Evolutionary conservation across 2,888 invertebrate species (phyloP).

Genomic region (Cryptus viduatorius): DNA sequence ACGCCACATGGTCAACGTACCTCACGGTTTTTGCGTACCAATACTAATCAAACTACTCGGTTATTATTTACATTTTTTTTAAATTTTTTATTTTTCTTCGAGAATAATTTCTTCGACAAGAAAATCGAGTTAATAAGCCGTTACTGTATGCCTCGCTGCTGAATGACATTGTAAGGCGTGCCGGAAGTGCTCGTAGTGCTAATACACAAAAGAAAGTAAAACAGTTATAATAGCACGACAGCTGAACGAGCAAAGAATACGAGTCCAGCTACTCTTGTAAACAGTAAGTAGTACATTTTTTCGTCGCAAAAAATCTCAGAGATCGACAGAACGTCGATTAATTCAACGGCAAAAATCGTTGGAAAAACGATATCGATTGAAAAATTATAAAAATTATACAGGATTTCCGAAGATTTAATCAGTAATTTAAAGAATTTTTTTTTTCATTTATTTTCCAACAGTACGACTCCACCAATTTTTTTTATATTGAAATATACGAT

Average conservation of each 20-base stretch:
- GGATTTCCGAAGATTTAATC: too few relatives aligned
- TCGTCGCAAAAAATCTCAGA: too few relatives aligned
- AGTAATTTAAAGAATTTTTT: too few relatives aligned
- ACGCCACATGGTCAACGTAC: slow-evolving; percentile 51
- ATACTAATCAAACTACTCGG: slow-evolving; percentile 1
- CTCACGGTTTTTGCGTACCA: background rate
- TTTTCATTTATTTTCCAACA: too few relatives aligned
- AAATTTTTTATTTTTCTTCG: background rate
- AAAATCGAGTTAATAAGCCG: background rate
- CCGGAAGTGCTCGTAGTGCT: background rate
- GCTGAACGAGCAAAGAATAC: background rate
- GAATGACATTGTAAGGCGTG: slow-evolving; percentile 3
- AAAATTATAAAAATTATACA: too few relatives aligned
- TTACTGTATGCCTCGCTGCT: background rate
- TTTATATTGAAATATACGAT: too few relatives aligned
- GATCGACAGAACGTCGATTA: too few relatives aligned
- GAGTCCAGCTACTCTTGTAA: too few relatives aligned
- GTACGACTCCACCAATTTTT: too few relatives aligned
- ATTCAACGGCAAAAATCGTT: too few relatives aligned
- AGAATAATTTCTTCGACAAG: background rate
- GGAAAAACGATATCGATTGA: too few relatives aligned
- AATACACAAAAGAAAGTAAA: background rate
- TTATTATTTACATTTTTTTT: slow-evolving; percentile 3
- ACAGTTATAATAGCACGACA: background rate
- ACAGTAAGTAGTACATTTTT: too few relatives aligned